These are phyloP conservation scores for Microcebus jonahi DNA, from an alignment of 2,113 vertebrate species.

Conservation along the genomic window DNA sequence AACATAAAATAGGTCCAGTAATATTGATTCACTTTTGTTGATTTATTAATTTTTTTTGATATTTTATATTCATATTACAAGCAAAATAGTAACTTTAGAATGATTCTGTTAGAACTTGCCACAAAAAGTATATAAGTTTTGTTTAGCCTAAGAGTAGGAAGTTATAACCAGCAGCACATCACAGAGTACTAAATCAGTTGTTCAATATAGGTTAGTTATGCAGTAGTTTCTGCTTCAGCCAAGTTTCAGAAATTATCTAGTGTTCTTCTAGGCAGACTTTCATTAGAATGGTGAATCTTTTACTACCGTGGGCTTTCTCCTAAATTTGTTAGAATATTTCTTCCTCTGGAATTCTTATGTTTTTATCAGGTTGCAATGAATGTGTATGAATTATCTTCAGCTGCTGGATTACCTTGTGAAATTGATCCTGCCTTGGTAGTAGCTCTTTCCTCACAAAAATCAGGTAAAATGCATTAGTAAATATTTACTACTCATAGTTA, in stretches of 20 bases:
- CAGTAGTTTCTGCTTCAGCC: not conserved
- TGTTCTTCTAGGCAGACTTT: not conserved
- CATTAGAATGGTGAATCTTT: conserved; percentile 36
- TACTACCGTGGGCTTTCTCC: not conserved
- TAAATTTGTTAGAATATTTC: conserved; percentile 44
- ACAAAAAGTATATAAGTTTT: not conserved
- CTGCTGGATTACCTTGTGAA: conserved; percentile 97
- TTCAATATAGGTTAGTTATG: not conserved
- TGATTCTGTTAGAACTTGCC: conserved; percentile 47
- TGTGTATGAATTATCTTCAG: conserved; percentile 98
- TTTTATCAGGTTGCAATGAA: conserved; percentile 97
- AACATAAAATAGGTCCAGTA: not conserved
- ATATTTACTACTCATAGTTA: not conserved
- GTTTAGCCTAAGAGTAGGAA: not conserved
- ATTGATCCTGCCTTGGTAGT: conserved; percentile 98
- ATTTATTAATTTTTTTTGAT: not conserved
- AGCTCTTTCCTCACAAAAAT: conserved; percentile 98
- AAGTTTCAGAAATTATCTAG: conserved; percentile 36
- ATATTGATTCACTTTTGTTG: conserved; percentile 5
- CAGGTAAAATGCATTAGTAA: conserved; percentile 85
- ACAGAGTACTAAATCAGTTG: not conserved
- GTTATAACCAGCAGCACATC: not conserved
- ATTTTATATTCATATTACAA: not conserved
- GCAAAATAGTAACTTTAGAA: not conserved
- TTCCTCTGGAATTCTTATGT: conserved; percentile 8